These are phyloP conservation scores for Mesoclemmys tuberculata DNA, from an alignment of 2,113 vertebrate genomes.

Conservation along the genomic window DNA sequence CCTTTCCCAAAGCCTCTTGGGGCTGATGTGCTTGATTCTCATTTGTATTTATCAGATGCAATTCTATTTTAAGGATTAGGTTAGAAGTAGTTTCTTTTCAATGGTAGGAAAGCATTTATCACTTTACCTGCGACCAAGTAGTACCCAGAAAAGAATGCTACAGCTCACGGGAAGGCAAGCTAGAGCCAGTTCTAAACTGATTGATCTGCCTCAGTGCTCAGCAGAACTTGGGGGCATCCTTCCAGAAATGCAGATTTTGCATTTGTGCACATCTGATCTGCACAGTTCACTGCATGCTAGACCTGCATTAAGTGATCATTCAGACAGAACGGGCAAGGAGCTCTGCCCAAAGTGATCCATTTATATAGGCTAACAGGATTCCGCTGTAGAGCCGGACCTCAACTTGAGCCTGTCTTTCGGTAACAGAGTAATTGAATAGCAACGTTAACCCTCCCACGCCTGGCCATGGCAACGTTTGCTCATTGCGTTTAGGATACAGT, in stretches of 20 bases:
- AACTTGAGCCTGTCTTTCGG: neutral
- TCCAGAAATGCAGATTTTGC: neutral
- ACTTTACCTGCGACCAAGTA: neutral
- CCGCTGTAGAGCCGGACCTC: neutral
- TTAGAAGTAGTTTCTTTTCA: conserved; percentile 1
- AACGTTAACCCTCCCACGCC: too few relatives aligned
- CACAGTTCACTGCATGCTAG: neutral
- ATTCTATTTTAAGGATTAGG: neutral
- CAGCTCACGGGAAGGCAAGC: accelerated
- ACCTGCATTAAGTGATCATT: neutral
- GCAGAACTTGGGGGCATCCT: accelerated
- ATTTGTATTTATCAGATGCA: conserved; percentile 39
- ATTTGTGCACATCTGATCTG: accelerated
- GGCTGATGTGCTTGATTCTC: neutral
- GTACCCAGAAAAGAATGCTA: neutral
- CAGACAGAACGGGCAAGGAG: neutral
- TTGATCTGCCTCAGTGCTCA: accelerated
- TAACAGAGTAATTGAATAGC: neutral
- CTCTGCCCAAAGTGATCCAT: neutral
- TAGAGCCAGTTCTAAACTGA: neutral
- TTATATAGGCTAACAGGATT: neutral
- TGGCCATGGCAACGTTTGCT: too few relatives aligned
- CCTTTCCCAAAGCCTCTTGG: neutral
- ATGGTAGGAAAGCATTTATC: neutral
- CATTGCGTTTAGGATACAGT: neutral